Conservation (phyloP, 2,113 vertebrate species). For the Dicrurus megarhynchus region DNA sequence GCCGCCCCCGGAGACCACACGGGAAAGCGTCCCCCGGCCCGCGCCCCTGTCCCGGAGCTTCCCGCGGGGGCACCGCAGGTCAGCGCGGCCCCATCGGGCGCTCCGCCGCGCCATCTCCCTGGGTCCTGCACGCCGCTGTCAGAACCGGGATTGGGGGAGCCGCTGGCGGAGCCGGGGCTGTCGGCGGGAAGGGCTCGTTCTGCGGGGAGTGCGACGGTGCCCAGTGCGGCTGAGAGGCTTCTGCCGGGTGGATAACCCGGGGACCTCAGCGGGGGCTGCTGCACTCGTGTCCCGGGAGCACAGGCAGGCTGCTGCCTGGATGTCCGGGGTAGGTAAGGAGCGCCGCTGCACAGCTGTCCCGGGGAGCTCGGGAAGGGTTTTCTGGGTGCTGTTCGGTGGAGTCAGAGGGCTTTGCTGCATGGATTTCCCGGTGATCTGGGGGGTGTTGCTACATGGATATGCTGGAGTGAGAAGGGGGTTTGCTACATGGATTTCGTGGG, state of each 20-base stretch:
- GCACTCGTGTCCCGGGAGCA: neutral
- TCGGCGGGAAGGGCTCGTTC: neutral
- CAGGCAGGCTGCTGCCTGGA: neutral
- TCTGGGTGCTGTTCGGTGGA: neutral
- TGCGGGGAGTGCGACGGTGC: neutral
- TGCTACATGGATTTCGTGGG: neutral
- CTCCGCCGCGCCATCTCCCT: too few relatives aligned
- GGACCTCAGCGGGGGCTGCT: too few relatives aligned
- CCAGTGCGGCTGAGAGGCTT: neutral
- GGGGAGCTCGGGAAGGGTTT: neutral
- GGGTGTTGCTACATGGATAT: neutral
- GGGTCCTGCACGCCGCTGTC: neutral
- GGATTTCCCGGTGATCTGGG: neutral
- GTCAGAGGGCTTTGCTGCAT: neutral
- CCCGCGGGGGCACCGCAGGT: neutral
- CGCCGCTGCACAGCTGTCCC: neutral
- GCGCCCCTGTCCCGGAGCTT: neutral
- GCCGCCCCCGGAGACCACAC: neutral
- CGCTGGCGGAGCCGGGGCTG: neutral
- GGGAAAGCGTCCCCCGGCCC: neutral
- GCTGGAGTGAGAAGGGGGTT: neutral
- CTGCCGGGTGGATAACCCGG: neutral
- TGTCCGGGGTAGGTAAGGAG: neutral
- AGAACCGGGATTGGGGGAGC: neutral
- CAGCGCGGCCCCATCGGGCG: neutral